Evolutionary conservation across 35 echinoderm and acorn worm species (phyloP).

Genomic region (Chiridota heheva): DNA sequence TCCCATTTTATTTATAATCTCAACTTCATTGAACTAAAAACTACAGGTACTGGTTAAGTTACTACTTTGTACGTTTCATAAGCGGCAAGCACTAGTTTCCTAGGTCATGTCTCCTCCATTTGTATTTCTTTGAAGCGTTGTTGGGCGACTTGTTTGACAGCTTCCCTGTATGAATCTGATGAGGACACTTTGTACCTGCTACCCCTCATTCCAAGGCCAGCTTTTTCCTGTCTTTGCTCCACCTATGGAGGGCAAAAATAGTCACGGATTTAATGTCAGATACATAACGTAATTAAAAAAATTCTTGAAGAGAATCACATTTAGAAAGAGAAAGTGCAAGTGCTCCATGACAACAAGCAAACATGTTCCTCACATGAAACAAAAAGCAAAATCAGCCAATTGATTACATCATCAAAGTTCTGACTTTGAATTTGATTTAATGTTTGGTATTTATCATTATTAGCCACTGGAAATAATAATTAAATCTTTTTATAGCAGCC

Average conservation of each 20-base stretch:
- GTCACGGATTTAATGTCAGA: background rate
- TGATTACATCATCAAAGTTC: too few species aligned
- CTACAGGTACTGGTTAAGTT: background rate
- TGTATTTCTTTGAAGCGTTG: constrained; percentile 70
- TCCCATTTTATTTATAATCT: background rate
- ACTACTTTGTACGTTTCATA: background rate
- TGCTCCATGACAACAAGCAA: too few species aligned
- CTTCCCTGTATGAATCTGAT: constrained; percentile 55
- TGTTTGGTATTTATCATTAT: too few species aligned
- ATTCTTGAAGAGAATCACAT: background rate
- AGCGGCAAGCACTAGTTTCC: background rate
- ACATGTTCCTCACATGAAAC: too few species aligned
- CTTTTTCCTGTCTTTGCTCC: constrained; percentile 41
- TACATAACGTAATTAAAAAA: background rate
- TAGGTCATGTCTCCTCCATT: too few species aligned
- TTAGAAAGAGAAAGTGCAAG: background rate
- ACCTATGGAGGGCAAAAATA: constrained; percentile 33
- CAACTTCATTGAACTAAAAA: background rate
- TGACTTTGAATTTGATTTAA: too few species aligned
- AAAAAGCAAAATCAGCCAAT: too few species aligned
- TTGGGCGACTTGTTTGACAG: constrained; percentile 67
- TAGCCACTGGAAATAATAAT: too few species aligned
- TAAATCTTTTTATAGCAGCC: too few species aligned
- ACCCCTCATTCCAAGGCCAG: constrained; percentile 66
- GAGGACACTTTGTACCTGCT: constrained; percentile 36